Conservation (phyloP, 2,888 invertebrate genomes). For the Watsonalla binaria region DNA sequence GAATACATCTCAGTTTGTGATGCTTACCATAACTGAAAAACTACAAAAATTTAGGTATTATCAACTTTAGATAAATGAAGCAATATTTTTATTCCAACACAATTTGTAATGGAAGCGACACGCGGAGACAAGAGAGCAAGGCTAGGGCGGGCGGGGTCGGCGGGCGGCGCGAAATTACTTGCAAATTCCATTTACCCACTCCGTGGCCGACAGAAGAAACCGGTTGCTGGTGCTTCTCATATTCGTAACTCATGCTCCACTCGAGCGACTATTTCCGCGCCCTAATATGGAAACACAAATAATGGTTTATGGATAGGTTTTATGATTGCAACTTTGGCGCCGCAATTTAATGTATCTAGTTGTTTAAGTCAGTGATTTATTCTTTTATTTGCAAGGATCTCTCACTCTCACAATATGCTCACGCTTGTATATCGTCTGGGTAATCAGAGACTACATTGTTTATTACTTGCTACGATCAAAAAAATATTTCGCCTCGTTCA, state of each 20-base stretch:
- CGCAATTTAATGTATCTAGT: no score
- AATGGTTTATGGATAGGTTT: not conserved
- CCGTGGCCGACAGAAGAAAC: constrained; percentile 64
- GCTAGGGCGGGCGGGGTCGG: constrained; percentile 37
- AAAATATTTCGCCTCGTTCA: no score
- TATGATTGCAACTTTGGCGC: no score
- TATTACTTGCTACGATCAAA: no score
- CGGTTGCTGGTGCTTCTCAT: constrained; percentile 18
- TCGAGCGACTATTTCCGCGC: not conserved
- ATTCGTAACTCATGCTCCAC: constrained; percentile 26
- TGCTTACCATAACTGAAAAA: not conserved
- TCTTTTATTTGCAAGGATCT: no score
- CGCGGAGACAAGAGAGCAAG: constrained; percentile 75
- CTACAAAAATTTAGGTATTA: constrained; percentile 8
- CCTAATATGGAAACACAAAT: not conserved
- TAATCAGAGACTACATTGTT: no score
- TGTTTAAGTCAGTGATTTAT: no score
- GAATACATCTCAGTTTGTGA: not conserved
- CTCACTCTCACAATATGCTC: no score
- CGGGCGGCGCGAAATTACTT: constrained; percentile 65
- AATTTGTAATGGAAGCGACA: constrained; percentile 78
- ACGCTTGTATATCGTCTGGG: no score
- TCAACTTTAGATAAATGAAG: constrained; percentile 43
- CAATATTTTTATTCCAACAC: constrained; percentile 77
- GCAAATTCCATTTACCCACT: constrained; percentile 77